These are phyloP conservation scores for Neofelis nebulosa DNA, from an alignment of 2,113 vertebrate genomes.

Conservation along the genomic window DNA sequence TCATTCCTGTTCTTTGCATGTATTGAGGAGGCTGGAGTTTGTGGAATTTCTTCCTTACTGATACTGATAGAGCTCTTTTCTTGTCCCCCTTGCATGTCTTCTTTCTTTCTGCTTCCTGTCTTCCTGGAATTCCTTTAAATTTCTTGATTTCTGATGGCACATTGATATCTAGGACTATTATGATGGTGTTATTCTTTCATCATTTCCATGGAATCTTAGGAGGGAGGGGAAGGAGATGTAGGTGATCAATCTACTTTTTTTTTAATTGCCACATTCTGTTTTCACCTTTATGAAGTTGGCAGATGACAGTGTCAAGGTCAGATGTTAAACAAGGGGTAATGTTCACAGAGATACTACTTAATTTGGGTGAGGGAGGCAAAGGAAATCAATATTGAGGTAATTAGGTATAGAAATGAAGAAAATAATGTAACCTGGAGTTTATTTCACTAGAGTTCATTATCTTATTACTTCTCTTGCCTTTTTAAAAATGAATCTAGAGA, in stretches of 20 bases:
- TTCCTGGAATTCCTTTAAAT: not conserved
- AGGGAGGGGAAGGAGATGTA: not conserved
- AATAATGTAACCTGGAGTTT: not conserved
- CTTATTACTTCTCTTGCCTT: not conserved
- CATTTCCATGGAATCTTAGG: not conserved
- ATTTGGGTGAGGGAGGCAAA: not conserved
- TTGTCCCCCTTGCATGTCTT: not conserved
- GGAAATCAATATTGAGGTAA: not conserved
- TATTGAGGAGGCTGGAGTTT: not conserved
- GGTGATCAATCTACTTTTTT: not conserved
- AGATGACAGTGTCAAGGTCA: not conserved
- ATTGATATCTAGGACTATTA: not conserved
- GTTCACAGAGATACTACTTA: not conserved
- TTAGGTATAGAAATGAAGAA: not conserved
- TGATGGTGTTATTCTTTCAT: not conserved
- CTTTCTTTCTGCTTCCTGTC: not conserved
- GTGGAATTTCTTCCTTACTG: not conserved
- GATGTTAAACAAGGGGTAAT: not conserved
- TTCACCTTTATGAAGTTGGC: constrained; percentile 8
- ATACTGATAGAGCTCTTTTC: not conserved
- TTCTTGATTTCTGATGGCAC: not conserved
- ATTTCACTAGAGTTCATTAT: not conserved
- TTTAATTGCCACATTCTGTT: not conserved
- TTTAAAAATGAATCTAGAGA: not conserved
- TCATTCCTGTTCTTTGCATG: not conserved